Evolutionary conservation across 1,140 invertebrate species (phyloP).

Genomic region (Drosophila biarmipes): DNA sequence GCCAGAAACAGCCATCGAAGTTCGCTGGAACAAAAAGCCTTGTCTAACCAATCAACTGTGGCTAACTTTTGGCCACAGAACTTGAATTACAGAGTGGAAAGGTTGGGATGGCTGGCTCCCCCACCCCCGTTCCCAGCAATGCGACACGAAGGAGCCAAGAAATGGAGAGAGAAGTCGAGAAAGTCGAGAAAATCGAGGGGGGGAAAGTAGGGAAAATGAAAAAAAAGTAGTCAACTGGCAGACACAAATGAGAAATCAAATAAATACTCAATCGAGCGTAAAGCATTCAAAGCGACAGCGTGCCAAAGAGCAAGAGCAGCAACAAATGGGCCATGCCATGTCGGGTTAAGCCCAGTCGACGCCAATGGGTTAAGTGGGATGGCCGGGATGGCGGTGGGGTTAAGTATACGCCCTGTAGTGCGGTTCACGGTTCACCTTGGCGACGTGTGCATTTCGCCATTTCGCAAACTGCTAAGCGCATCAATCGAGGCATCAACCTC

Average conservation of each 20-base stretch:
- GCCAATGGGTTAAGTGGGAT: constrained; percentile 46
- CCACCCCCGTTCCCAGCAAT: constrained; percentile 1
- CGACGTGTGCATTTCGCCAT: constrained; percentile 33
- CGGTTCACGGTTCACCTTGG: constrained; percentile 45
- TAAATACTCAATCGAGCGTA: constrained; percentile 81
- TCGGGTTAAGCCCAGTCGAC: constrained; percentile 23
- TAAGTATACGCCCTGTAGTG: constrained; percentile 52
- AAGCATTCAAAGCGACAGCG: constrained; percentile 71
- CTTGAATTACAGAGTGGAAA: constrained; percentile 66
- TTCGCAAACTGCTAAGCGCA: constrained; percentile 27
- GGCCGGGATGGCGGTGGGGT: constrained; percentile 13
- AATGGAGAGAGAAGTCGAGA: constrained; percentile 9
- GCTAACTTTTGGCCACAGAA: constrained; percentile 79
- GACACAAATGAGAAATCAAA: constrained; percentile 82
- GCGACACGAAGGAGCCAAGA: constrained; percentile 45
- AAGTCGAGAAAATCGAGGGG: background rate
- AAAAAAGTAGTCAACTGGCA: constrained; percentile 57
- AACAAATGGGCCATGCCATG: constrained; percentile 61
- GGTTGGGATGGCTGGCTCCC: background rate
- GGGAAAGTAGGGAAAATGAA: constrained; percentile 20
- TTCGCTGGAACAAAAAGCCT: constrained; percentile 39
- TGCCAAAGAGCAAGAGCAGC: constrained; percentile 45
- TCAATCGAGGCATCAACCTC: constrained; percentile 18
- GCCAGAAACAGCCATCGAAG: constrained; percentile 41
- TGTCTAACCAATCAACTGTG: constrained; percentile 79